Conservation (phyloP, 2,797 vertebrate genomes). For the Glossophaga mutica region DNA sequence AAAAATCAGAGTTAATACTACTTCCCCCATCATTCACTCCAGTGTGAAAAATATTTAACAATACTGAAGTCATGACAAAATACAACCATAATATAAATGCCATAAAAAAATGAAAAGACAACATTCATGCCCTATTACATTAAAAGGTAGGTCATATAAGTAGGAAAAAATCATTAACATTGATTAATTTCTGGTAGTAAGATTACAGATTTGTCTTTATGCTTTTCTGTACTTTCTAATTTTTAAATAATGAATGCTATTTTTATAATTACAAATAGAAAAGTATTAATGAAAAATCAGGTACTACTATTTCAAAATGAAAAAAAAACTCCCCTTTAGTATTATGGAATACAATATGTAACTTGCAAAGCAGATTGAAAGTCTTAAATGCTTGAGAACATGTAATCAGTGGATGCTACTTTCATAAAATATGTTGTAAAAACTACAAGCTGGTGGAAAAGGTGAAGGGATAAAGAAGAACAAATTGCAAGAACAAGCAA, state of each 20-base stretch:
- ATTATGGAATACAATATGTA: neutral
- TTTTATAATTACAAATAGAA: slow-evolving; percentile 7
- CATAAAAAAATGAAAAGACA: neutral
- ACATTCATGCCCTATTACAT: neutral
- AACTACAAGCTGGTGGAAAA: neutral
- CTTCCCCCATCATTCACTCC: neutral
- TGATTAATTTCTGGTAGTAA: neutral
- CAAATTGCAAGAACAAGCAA: neutral
- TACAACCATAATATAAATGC: neutral
- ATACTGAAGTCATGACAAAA: neutral
- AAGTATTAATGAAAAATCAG: slow-evolving; percentile 1
- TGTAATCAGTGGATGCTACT: neutral
- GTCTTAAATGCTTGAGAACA: neutral
- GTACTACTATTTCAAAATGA: neutral
- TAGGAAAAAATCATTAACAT: neutral
- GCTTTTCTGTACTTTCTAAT: neutral
- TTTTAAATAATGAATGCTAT: neutral
- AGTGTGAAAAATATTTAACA: neutral
- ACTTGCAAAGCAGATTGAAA: neutral
- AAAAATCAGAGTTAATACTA: neutral
- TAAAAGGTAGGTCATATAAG: neutral
- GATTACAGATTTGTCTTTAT: neutral
- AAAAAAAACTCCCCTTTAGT: neutral
- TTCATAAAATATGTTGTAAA: neutral
- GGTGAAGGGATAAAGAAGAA: neutral